Evolutionary conservation across 2,113 vertebrate species (phyloP), one percentile per base, ranked within the genome.

Genomic region (Tragelaphus imberbis): DNA sequence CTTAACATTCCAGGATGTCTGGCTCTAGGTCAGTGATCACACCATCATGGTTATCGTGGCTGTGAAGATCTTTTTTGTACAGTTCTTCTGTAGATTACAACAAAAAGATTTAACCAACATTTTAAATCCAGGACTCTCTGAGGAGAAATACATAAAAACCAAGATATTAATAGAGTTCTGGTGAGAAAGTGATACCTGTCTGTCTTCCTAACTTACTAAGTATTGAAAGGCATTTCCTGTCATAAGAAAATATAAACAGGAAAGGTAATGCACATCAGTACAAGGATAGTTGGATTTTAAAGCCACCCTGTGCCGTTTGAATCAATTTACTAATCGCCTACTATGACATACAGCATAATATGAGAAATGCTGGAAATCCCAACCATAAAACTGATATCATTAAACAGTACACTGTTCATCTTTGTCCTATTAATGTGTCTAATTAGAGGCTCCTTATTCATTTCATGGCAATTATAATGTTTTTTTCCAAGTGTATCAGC

Each of bases 161-260:
- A 98, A 91, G 4, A 97, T 98, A 88, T 97, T 95, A 88, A 75
- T 36, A 59, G 93, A 90, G 53, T 65, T 97, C 25, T 1, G 79
- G 19, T 88, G 97, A 98, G 88, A 99, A 86, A 94, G 91, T 98
- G 40, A 88, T 97, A 33, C 95, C 94, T 0, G 30, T 59, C 30
- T 86, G 53, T 96, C 15, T 97, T 84, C 14, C 21, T 84, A 98
- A 96, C 98, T 98, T 80, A 98, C 6, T 14, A 97, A 68, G 40
- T 97, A 97, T 63, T 98, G 96, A 92, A 97, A 92, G 91, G 84
- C 91, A 65, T 98, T 82, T 96, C 97, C 98, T 88, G 90, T 97
- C 95, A 97, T 98, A 68, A 98, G 85, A 59, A 84, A 44, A 36
- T 98, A 97, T 98, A 97, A 92, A 96, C 91, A 97, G 51, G 97